Evolutionary conservation across 2,113 vertebrate species (phyloP).

Genomic region (Ailurus styani): DNA sequence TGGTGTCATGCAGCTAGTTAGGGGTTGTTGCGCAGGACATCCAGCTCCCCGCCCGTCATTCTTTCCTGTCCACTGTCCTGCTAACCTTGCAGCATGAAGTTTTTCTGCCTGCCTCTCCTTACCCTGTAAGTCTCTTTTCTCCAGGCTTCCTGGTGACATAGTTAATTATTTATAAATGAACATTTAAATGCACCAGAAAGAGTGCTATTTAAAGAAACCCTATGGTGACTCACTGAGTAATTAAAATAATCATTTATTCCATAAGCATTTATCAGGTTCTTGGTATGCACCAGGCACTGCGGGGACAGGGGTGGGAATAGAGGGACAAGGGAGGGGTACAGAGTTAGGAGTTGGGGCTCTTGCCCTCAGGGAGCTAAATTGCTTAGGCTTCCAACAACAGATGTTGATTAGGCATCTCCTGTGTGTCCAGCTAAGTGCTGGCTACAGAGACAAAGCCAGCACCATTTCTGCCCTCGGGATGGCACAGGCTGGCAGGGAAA

Average conservation of each 20-base stretch:
- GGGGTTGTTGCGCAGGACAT: background rate
- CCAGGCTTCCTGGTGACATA: constrained; percentile 46
- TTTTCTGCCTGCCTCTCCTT: background rate
- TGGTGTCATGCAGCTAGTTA: fast-evolving
- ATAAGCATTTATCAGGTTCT: constrained; percentile 44
- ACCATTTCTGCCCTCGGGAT: background rate
- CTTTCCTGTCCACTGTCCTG: background rate
- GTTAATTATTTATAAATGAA: constrained; percentile 74
- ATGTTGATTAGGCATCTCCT: background rate
- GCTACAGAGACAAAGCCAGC: background rate
- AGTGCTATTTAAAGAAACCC: constrained; percentile 62
- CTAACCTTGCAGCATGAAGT: background rate
- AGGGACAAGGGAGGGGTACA: background rate
- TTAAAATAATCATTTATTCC: constrained; percentile 74
- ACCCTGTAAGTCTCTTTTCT: background rate
- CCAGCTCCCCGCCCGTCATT: fast-evolving
- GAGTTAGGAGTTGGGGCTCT: background rate
- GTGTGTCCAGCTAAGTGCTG: background rate
- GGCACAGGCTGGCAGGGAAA: background rate
- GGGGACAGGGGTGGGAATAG: background rate
- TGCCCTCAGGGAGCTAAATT: constrained; percentile 2
- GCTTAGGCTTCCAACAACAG: background rate
- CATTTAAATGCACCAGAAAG: constrained; percentile 60
- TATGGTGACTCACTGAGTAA: constrained; percentile 64
- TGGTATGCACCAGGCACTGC: background rate